Base-by-base conservation (phyloP, 2,888 invertebrate species). In the Slavum lentiscoides region DNA sequence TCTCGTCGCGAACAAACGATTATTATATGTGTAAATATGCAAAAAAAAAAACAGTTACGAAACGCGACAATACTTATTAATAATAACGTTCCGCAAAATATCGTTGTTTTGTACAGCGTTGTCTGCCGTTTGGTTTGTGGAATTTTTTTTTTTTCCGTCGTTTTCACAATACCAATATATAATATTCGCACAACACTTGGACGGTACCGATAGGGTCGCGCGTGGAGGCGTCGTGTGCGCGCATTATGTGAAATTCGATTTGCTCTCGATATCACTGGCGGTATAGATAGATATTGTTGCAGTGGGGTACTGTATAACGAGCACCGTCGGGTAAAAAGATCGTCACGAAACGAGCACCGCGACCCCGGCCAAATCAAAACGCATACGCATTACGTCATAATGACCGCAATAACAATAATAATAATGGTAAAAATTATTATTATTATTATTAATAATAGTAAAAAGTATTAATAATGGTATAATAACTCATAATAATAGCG, bases 261-360 rank as follows among this genome's bases (percentile, higher is more conserved):
- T 23, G 67, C 23, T 66, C 66, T 59, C 59, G 43, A 75, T 59
- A 58, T 13, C 1, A 49, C 1, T 13, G 15, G 15, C 11, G 13
- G 7, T n/a, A 21, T 23, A 9, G 11, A 13, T 59, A 72, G 49
- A 30, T 13, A 49, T 43, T 62, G 43, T 30, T 13, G 7, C 43
- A 11, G 11, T 39, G 8, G 39, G 39, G 4, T 9, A 7, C 9
- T 11, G 7, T 11, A 43, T 30, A 30, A 30, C 30, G 30, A 30
- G 6, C 1, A 13, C 55, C 11, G 58, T 43, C 58, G 67, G 68
- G n/a, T n/a, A n/a, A 59, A 59, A 66, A 55, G 2, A 59, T 76
- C 75, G 68, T 76, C 75, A 68, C 59, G 67, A 76, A 76, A 75
- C 21, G 62, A 4, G 8, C 23, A 43, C 13, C 67, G 17, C 75